These are phyloP conservation scores for Cheilosia vulpina DNA, from an alignment of 2,888 invertebrate species.

Conservation along the genomic window DNA sequence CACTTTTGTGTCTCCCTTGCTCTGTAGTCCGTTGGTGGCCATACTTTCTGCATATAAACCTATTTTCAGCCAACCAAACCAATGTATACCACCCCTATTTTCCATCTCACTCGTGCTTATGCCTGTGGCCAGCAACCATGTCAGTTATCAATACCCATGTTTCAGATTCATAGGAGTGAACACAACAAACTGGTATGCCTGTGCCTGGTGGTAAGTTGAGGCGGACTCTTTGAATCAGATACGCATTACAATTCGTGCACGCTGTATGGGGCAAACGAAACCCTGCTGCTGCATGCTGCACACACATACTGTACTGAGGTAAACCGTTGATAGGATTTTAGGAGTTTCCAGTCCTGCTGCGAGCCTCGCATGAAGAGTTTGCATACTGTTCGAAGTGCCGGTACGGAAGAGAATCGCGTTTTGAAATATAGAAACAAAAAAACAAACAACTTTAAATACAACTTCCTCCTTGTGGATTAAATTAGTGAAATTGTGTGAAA, in stretches of 20 bases:
- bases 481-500: conserved; percentile 42
- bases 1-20: conserved; percentile 10
- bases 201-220: conserved; percentile 14
- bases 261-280: conserved; percentile 73
- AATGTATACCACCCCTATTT: neutral
- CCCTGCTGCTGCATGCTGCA: conserved; percentile 76
- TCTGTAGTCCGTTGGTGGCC: conserved; percentile 22
- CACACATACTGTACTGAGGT: conserved; percentile 66
- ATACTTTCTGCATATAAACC: conserved; percentile 38
- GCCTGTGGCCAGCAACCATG: neutral
- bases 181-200: conserved; percentile 15
- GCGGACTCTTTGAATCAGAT: conserved; percentile 51
- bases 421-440: conserved; percentile 17
- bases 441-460: conserved; percentile 29
- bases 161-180: conserved; percentile 23
- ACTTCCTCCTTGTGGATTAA: conserved; percentile 50
- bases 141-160: neutral
- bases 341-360: conserved; percentile 84
- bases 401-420: conserved; percentile 51
- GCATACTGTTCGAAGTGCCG: conserved; percentile 77
- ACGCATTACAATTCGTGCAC: conserved; percentile 64
- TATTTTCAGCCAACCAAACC: conserved; percentile 37
- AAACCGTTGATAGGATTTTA: conserved; percentile 79
- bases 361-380: conserved; percentile 83
- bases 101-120: conserved; percentile 18